phyloP scores from a whole-genome alignment of 2,113 vertebrate species.

The Strix aluco region DNA sequence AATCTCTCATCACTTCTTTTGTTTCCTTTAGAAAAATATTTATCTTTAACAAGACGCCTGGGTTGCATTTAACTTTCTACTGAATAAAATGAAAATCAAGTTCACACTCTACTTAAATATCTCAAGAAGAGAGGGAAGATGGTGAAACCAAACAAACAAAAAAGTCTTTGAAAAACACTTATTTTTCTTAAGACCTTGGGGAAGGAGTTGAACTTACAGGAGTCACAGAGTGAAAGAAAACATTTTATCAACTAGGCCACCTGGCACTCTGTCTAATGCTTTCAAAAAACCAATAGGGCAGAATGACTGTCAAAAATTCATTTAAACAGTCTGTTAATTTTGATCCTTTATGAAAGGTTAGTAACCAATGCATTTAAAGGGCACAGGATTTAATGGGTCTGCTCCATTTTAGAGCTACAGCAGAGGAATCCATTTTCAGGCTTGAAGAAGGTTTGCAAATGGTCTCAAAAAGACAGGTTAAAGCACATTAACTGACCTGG shows the following conservation, averaged over 20 bases:
- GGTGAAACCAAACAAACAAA: not conserved
- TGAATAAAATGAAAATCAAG: constrained; percentile 24
- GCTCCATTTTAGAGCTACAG: not conserved
- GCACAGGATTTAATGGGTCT: not conserved
- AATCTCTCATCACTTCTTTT: constrained; percentile 44
- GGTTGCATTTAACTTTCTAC: constrained; percentile 21
- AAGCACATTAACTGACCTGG: not conserved
- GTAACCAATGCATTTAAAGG: constrained; percentile 6
- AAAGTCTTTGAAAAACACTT: not conserved
- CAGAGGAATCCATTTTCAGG: constrained; percentile 5
- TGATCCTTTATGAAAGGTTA: constrained; percentile 29
- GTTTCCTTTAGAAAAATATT: constrained; percentile 60
- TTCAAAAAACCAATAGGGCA: constrained; percentile 5
- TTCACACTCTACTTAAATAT: constrained; percentile 10
- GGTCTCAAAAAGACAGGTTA: not conserved
- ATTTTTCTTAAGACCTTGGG: not conserved
- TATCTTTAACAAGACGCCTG: not conserved
- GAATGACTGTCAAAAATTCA: constrained; percentile 26
- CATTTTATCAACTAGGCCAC: not conserved
- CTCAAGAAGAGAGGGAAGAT: not conserved
- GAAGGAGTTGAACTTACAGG: not conserved
- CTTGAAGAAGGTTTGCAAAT: not conserved
- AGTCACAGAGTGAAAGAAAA: not conserved
- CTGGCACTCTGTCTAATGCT: not conserved
- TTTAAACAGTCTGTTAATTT: constrained; percentile 50